Base-by-base conservation (phyloP, 2,113 vertebrate species). In the Melanerpes aurifrons region DNA sequence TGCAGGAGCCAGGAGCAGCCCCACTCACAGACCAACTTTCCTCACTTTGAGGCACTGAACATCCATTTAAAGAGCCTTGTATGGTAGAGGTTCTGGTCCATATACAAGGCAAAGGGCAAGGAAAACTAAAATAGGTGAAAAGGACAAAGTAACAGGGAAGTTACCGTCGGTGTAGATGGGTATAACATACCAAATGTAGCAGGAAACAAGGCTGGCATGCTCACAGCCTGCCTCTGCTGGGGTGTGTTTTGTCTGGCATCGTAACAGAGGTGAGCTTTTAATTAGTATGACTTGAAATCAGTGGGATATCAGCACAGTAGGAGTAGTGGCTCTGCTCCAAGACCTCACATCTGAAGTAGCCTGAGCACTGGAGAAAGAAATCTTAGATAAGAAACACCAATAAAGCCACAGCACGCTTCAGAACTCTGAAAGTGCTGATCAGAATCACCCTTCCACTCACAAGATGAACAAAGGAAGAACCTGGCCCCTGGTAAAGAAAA, bases 201-300 rank as follows among this genome's bases (percentile, higher is more conserved):
- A 61, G 78, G 89, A 83, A 64, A 59, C 53, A 35, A 87, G 48
- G 40, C 50, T 77, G 57, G 18, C 32, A 48, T 80, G 85, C 40
- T 58, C 21, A 62, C 48, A 90, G 75, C 66, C 82, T 66, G 58
- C 43, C 20, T 77, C 75, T 71, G 32, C 57, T 50, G n/a, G 22
- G 31, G 31, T 40, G 31, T 58, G 62, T 74, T 93, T 87, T 89
- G 43, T 82, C 71, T 59, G 81, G 71, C 71, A 57, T 73, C 26
- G 2, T 59, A 91, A 87, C 37, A 83, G 72, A 67, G 56, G 48
- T 62, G 82, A 89, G 72, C 48, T 14, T 87, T 81, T 86, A 94
- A 94, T 93, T 95, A 74, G 79, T 54, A 19, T 25, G 76, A 89
- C 72, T 71, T 81, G 80, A 86, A 89, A 91, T 81, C 73, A 50